A percentile compares a stretch with the other conserved stretches of the same genome.
Evolutionary conservation across 2,797 vertebrate species (phyloP).

Genomic region (Tangara arthus): DNA sequence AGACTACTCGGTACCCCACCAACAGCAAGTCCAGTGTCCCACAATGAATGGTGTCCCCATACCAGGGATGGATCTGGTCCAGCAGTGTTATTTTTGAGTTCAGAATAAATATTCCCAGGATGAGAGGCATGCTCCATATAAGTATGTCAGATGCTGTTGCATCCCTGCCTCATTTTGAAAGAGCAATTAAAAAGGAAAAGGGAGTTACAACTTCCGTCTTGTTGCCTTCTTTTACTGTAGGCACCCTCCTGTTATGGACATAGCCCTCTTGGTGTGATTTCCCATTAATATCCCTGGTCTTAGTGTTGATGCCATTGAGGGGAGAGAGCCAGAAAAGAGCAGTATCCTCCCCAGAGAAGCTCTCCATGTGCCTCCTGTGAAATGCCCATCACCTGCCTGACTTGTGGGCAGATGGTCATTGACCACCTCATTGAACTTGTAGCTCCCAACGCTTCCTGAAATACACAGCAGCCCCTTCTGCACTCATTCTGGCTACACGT

Average conservation of each 20-base stretch:
- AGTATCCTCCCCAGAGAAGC: neutral
- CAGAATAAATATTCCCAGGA: neutral
- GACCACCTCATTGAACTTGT: rapidly evolving
- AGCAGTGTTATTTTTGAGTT: neutral
- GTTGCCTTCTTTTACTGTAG: neutral
- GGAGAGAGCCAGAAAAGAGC: neutral
- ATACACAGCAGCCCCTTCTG: neutral
- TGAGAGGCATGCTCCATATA: neutral
- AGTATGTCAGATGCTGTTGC: neutral
- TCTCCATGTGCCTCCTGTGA: neutral
- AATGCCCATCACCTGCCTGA: rapidly evolving
- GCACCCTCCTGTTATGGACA: neutral
- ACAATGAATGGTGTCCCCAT: neutral
- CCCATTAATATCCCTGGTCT: neutral
- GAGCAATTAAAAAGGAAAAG: neutral
- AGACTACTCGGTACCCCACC: neutral
- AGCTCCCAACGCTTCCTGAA: neutral
- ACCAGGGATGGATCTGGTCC: neutral
- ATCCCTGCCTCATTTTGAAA: neutral
- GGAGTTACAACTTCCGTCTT: neutral
- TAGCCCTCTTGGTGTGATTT: neutral
- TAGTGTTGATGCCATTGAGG: neutral
- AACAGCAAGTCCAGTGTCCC: neutral
- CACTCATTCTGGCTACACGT: neutral
- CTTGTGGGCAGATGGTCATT: neutral